Conservation (phyloP, 2,888 invertebrate genomes). For the Leucophenga montana region DNA sequence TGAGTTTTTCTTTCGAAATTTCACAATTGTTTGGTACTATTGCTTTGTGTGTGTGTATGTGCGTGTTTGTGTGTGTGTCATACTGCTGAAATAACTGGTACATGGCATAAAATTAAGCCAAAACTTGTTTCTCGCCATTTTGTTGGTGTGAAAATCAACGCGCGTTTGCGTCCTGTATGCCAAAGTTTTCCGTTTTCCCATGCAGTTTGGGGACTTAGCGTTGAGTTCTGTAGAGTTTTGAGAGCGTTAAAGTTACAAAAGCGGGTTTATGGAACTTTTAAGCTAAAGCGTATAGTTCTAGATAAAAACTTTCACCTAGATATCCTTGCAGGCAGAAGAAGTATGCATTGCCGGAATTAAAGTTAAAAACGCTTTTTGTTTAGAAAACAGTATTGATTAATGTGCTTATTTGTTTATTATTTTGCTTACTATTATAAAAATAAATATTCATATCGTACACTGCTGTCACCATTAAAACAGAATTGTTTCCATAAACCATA, state of each 20-base stretch:
- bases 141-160: conserved; percentile 15
- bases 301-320: not conserved
- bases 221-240: too few relatives aligned
- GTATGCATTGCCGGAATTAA: too few relatives aligned
- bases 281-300: not conserved
- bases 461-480: too few relatives aligned
- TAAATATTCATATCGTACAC: too few relatives aligned
- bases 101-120: conserved; percentile 27
- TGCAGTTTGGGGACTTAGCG: conserved; percentile 2
- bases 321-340: too few relatives aligned
- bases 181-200: not conserved
- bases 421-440: too few relatives aligned
- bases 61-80: not conserved
- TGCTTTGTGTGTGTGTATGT: not conserved
- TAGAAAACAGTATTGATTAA: too few relatives aligned
- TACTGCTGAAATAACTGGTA: conserved; percentile 16
- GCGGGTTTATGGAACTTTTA: conserved; percentile 1
- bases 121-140: conserved; percentile 9
- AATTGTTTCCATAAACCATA: too few relatives aligned
- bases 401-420: too few relatives aligned
- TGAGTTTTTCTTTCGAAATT: conserved; percentile 14
- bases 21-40: not conserved
- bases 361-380: too few relatives aligned
- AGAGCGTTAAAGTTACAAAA: not conserved
- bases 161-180: not conserved